Percentiles rank a stretch among this genome's conserved stretches.
phyloP scores from a whole-genome alignment of 2,113 vertebrate genomes.

The Syngnathus floridae region DNA sequence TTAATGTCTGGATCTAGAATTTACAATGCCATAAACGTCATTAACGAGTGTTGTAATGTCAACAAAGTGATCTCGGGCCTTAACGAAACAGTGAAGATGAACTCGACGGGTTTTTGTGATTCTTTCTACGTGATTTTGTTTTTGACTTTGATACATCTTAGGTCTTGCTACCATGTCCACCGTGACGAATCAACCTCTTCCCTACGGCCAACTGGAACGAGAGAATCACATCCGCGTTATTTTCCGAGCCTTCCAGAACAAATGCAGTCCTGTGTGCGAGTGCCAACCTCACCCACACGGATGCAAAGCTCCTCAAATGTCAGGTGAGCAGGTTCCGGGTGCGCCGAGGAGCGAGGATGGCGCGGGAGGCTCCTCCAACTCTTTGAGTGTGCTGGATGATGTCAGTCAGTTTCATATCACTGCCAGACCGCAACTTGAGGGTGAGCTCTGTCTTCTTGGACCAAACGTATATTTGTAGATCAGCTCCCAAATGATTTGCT shows the following conservation, averaged over 20 bases:
- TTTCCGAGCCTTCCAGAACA: slow-evolving; percentile 50
- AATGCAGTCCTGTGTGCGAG: slow-evolving; percentile 29
- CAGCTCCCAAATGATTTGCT: not conserved
- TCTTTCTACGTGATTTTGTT: not conserved
- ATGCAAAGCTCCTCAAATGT: slow-evolving; percentile 10
- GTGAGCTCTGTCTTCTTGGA: slow-evolving; percentile 22
- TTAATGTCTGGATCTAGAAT: not conserved
- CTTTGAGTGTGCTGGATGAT: slow-evolving; percentile 55
- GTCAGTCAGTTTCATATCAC: slow-evolving; percentile 65
- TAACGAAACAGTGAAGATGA: not conserved
- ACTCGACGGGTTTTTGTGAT: not conserved
- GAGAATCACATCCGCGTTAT: slow-evolving; percentile 73
- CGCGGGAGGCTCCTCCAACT: slow-evolving; percentile 10
- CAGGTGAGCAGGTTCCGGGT: slow-evolving; percentile 7
- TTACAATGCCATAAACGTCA: not conserved
- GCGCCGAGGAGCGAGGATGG: slow-evolving; percentile 12
- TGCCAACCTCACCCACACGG: slow-evolving; percentile 21
- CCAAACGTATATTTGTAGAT: not conserved
- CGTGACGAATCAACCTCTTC: slow-evolving; percentile 66
- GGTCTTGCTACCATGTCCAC: slow-evolving; percentile 56
- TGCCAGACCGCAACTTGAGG: slow-evolving; percentile 65
- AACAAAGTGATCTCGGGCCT: not conserved
- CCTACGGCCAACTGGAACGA: slow-evolving; percentile 65
- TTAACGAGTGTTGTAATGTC: not conserved
- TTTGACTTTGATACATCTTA: not conserved